phyloP scores from a whole-genome alignment of 2,113 vertebrate species.

The Spermophilus dauricus region DNA sequence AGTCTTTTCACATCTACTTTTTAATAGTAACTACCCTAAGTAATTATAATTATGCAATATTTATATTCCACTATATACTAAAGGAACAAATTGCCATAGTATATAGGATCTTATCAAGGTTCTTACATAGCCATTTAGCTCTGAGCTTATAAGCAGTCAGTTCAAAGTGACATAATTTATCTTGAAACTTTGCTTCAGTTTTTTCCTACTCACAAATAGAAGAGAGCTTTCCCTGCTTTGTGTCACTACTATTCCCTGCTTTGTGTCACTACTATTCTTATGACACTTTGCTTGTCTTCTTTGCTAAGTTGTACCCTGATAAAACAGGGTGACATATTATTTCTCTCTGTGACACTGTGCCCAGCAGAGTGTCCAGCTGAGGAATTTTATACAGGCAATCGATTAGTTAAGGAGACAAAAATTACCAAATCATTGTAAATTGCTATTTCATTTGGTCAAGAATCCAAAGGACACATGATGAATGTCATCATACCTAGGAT shows the following conservation, averaged over 20 bases:
- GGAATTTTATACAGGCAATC: not conserved
- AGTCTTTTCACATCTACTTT: not conserved
- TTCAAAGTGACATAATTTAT: not conserved
- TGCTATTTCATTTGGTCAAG: not conserved
- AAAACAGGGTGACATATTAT: not conserved
- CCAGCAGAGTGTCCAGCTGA: not conserved
- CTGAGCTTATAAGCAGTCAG: not conserved
- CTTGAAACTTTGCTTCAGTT: not conserved
- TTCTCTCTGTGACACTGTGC: not conserved
- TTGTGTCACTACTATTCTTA: not conserved
- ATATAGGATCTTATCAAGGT: not conserved
- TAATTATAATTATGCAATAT: not conserved
- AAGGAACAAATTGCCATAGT: not conserved
- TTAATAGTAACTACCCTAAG: not conserved
- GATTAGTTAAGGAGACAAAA: not conserved
- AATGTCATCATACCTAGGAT: not conserved
- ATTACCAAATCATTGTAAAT: not conserved
- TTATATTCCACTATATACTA: not conserved
- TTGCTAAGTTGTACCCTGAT: not conserved
- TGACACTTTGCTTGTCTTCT: not conserved
- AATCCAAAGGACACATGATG: not conserved
- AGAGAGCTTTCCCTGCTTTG: not conserved
- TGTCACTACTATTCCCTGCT: not conserved
- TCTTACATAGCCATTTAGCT: not conserved
- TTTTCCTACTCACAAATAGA: not conserved